Evolutionary conservation across 1,140 invertebrate species (phyloP), one percentile per base, ranked within the genome.

Genomic region (Drosophila yakuba): DNA sequence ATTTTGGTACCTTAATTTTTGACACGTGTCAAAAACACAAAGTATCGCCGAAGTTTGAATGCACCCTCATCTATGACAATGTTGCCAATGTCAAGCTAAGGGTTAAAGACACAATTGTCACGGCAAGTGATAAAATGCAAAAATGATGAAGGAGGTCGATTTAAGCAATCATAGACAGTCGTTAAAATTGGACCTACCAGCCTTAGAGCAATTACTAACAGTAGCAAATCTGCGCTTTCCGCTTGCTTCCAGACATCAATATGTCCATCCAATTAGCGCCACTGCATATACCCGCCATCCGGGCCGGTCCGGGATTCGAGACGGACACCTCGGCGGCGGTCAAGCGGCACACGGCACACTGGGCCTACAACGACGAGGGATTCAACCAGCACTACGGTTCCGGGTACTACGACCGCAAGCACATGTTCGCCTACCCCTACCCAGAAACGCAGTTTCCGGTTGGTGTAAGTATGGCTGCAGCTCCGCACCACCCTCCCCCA

Each of bases 381-480:
- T 92, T 92, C 69, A 91, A 92, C 60, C 91, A 92, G 78, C 56
- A 78, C 73, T 75, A 54, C 63, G 79, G 83, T 43, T 80, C 82
- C 32, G 86, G 85, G 78, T 92, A 92, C 62, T 91, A 90, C 66
- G 84, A 92, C 60, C 91, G 91, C 63, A 92, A 92, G 72, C 90
- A 90, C 41, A 90, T 92, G 71, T 92, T 92, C 68, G 83, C 91
- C 61, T 74, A 83, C 38, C 43, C 43, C 17, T 92, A 92, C 75
- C 90, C 92, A 67, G 92, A 92, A 45, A 81, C 90, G 58, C 92
- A 92, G 81, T 92, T 91, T 80, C 91, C 91, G 92, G 92, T 92
- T 66, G 78, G 78, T 79, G 47, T 35, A n/a, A 48, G 28, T 32
- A 32, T 55, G 60, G 54, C 39, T 59, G 78, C 10, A 36, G 20